Percentiles rank a stretch among this genome's conserved stretches.
Conservation (phyloP, 2,113 vertebrate genomes). For the Scytalopus superciliaris region DNA sequence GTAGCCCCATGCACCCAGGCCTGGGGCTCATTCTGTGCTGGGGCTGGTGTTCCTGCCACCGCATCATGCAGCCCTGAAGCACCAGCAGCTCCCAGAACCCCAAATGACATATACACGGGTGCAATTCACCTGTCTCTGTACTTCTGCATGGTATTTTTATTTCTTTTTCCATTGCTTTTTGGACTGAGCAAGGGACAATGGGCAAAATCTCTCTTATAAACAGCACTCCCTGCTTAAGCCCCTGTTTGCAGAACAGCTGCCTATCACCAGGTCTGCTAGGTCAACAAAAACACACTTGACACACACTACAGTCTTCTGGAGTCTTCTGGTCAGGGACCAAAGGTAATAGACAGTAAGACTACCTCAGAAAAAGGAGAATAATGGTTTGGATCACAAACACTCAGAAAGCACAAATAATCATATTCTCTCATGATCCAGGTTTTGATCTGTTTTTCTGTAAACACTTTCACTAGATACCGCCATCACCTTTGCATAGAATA, state of each 20-base stretch:
- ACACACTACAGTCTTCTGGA: not conserved
- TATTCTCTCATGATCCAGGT: not conserved
- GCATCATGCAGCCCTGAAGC: rapidly evolving
- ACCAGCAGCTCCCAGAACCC: not conserved
- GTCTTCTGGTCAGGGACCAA: not conserved
- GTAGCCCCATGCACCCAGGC: not conserved
- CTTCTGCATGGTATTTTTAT: not conserved
- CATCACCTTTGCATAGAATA: not conserved
- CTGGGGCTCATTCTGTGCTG: not conserved
- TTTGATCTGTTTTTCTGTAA: not conserved
- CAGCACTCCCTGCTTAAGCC: not conserved
- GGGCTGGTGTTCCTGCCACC: not conserved
- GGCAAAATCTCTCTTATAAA: not conserved
- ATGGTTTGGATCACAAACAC: not conserved
- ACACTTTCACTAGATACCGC: not conserved
- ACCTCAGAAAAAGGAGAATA: not conserved
- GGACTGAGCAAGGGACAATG: not conserved
- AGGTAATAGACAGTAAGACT: not conserved
- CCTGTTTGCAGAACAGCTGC: not conserved
- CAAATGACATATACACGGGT: rapidly evolving
- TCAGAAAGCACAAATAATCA: not conserved
- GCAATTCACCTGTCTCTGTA: not conserved
- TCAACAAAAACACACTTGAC: not conserved
- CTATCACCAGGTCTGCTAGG: not conserved
- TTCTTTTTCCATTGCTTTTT: not conserved